Conservation (phyloP, 2,113 vertebrate species). For the Tupaia chinensis region DNA sequence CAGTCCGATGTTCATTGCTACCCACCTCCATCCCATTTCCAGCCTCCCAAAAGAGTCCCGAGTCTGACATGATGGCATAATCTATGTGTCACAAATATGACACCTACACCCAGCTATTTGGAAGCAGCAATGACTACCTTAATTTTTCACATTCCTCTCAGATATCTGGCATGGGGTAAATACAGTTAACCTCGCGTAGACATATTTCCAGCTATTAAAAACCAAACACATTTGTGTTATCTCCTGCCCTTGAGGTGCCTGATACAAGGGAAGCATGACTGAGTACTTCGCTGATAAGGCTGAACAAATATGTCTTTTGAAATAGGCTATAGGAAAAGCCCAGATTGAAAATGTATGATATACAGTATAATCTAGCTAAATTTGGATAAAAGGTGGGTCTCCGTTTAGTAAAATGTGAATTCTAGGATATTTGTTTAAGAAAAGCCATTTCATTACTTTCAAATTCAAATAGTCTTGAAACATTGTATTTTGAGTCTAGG, state of each 20-base stretch:
- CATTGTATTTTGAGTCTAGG: background rate
- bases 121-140: background rate
- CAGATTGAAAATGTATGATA: background rate
- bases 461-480: conserved; percentile 16
- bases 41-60: background rate
- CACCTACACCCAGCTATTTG: background rate
- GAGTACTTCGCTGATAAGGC: conserved; percentile 82
- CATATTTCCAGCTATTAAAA: conserved; percentile 71
- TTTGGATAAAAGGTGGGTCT: conserved; percentile 13
- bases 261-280: conserved; percentile 75
- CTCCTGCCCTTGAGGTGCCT: conserved; percentile 76
- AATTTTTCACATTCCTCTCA: conserved; percentile 40
- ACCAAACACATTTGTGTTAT: conserved; percentile 73
- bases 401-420: conserved; percentile 12
- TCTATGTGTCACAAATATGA: background rate
- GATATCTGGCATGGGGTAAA: conserved; percentile 32
- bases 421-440: conserved; percentile 40
- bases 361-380: conserved; percentile 29
- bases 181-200: conserved; percentile 19
- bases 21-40: no score
- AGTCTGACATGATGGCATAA: background rate
- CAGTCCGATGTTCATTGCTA: background rate
- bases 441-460: conserved; percentile 45
- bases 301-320: conserved; percentile 78
- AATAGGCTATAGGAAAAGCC: conserved; percentile 65